These are phyloP conservation scores for Paramormyrops hopkinsi DNA, from an alignment of 2,797 vertebrate species.

Conservation along the genomic window DNA sequence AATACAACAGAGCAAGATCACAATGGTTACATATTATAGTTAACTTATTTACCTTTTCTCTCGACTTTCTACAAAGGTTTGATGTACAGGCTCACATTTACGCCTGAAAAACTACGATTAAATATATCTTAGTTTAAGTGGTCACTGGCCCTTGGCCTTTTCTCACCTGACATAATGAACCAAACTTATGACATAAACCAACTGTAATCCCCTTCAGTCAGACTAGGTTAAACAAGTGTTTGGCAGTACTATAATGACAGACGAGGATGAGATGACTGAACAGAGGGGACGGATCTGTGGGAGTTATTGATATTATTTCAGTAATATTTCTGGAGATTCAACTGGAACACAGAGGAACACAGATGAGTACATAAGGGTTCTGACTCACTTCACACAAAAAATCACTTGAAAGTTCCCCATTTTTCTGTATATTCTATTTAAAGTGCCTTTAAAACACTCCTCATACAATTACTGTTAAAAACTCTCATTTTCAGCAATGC, in stretches of 20 bases:
- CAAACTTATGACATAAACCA: not conserved
- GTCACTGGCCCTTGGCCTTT: not conserved
- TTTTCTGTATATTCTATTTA: slow-evolving; percentile 2
- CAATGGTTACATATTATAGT: not conserved
- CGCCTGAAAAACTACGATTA: not conserved
- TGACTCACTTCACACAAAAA: slow-evolving; percentile 6
- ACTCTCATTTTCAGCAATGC: not conserved
- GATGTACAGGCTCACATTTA: not conserved
- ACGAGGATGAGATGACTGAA: not conserved
- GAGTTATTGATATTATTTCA: slow-evolving; percentile 15
- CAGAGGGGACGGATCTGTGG: not conserved
- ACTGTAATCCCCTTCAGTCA: not conserved
- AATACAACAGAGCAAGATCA: not conserved
- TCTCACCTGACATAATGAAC: not conserved
- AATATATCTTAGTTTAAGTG: not conserved
- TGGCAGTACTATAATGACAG: slow-evolving; percentile 2
- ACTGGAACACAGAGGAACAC: not conserved
- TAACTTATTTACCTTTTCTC: not conserved
- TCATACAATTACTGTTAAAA: not conserved
- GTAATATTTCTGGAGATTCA: slow-evolving; percentile 9
- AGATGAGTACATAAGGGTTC: slow-evolving; percentile 4
- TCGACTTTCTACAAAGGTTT: not conserved
- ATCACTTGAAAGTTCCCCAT: not conserved
- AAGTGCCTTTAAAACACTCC: not conserved
- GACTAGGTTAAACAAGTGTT: not conserved